Percentiles rank a stretch among this genome's conserved stretches.
Evolutionary conservation across 2,888 invertebrate species (phyloP).

Genomic region (Entomobrya proxima): DNA sequence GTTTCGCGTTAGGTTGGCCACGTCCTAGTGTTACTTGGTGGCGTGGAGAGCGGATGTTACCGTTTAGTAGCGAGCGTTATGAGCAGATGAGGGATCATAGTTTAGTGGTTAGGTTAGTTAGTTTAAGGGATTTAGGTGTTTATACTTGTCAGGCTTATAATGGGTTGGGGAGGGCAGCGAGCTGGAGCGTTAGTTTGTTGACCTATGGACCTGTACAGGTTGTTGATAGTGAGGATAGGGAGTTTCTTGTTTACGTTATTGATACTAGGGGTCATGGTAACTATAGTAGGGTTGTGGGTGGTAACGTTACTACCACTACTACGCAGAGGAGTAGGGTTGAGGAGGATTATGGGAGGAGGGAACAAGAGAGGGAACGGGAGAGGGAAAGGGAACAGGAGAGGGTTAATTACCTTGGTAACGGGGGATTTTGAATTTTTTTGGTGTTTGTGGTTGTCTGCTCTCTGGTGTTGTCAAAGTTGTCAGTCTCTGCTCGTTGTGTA

Average conservation of each 20-base stretch:
- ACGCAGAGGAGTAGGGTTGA: background rate
- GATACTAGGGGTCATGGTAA: slow-evolving; percentile 78
- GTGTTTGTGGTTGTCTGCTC: background rate
- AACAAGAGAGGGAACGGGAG: no score
- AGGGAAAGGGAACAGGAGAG: no score
- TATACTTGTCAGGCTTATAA: slow-evolving; percentile 93
- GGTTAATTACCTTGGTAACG: slow-evolving; percentile 47
- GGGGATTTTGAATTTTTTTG: background rate
- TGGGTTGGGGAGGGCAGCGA: slow-evolving; percentile 85
- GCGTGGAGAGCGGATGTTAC: slow-evolving; percentile 86
- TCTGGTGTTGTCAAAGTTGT: background rate
- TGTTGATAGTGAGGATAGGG: slow-evolving; percentile 80
- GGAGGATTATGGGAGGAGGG: background rate
- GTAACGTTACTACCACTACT: slow-evolving; percentile 23
- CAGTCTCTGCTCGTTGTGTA: background rate
- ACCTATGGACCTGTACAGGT: slow-evolving; percentile 84
- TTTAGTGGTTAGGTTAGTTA: slow-evolving; percentile 85
- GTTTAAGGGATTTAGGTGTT: slow-evolving; percentile 85
- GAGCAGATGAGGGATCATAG: slow-evolving; percentile 86
- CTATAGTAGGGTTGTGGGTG: no score
- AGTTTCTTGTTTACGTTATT: slow-evolving; percentile 82
- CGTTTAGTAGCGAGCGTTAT: slow-evolving; percentile 83
- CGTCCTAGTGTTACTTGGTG: slow-evolving; percentile 90
- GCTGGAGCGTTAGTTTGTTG: slow-evolving; percentile 86
- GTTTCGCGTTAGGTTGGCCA: slow-evolving; percentile 90